These are phyloP conservation scores for Petrophora chlorosata DNA, from an alignment of 2,888 invertebrate species.

Conservation along the genomic window DNA sequence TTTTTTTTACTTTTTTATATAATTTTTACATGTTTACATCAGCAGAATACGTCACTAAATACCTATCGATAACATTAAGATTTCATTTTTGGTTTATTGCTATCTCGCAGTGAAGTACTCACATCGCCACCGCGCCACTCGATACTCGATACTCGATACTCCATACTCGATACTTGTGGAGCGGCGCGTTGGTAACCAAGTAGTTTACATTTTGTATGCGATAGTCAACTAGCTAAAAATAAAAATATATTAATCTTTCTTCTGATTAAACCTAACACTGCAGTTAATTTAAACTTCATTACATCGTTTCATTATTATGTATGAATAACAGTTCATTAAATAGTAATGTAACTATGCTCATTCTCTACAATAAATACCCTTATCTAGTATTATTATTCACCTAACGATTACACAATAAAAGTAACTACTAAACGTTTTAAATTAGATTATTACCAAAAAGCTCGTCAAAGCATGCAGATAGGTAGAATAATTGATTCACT, in stretches of 20 bases:
- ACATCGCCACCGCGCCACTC: constrained; percentile 44
- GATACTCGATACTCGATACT: no score
- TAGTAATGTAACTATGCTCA: constrained; percentile 79
- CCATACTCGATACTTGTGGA: no score
- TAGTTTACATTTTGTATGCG: constrained; percentile 69
- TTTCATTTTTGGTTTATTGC: constrained; percentile 84
- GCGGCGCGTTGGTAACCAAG: constrained; percentile 64
- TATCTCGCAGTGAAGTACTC: constrained; percentile 72
- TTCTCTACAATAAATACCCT: constrained; percentile 82
- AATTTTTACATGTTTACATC: constrained; percentile 78
- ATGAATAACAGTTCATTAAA: constrained; percentile 73
- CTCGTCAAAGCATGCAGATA: constrained; percentile 84
- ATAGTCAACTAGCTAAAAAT: constrained; percentile 83
- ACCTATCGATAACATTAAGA: constrained; percentile 78
- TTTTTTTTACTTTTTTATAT: constrained; percentile 70
- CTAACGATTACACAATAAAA: constrained; percentile 82
- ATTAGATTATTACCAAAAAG: constrained; percentile 84
- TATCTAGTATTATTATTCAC: constrained; percentile 77
- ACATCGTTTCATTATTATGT: constrained; percentile 79
- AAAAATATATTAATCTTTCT: constrained; percentile 82
- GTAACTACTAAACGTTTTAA: constrained; percentile 79
- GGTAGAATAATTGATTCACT: constrained; percentile 79
- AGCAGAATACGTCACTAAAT: constrained; percentile 81
- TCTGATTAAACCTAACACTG: constrained; percentile 74
- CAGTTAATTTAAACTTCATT: constrained; percentile 72